These are phyloP conservation scores for Athene noctua DNA, from an alignment of 2,113 vertebrate genomes.

Conservation along the genomic window DNA sequence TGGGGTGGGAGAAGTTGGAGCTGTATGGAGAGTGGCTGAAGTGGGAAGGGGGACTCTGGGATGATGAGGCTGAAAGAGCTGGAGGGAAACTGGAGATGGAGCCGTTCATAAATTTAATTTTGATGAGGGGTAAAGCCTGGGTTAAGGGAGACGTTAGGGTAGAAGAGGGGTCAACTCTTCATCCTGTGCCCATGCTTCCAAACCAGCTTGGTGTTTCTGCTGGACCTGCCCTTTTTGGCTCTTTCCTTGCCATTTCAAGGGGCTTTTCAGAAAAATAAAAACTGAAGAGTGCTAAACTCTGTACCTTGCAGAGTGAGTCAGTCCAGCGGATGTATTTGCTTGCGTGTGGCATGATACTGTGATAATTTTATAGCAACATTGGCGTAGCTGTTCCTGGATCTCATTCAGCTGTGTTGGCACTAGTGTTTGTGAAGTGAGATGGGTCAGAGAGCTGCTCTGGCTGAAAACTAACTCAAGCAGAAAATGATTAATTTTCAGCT, in stretches of 20 bases:
- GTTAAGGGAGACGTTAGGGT: fast-evolving
- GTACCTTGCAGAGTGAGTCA: neutral
- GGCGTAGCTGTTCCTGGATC: neutral
- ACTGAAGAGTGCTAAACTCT: fast-evolving
- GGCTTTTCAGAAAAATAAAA: neutral
- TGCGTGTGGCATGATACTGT: fast-evolving
- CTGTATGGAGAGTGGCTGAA: neutral
- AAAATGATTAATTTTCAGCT: neutral
- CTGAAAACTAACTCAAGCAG: neutral
- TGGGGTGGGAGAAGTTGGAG: neutral
- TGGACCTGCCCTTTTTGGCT: fast-evolving
- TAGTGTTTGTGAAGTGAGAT: too few relatives aligned
- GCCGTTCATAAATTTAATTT: fast-evolving
- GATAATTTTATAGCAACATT: neutral
- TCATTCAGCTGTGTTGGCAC: too few relatives aligned
- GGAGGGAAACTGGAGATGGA: fast-evolving
- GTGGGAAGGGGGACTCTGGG: neutral
- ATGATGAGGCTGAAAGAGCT: neutral
- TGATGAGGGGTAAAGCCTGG: neutral
- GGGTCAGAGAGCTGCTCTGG: neutral
- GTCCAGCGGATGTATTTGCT: too few relatives aligned
- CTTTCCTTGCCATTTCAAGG: neutral
- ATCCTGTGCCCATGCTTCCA: neutral
- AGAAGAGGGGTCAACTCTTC: too few relatives aligned
- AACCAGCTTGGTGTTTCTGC: neutral